These are phyloP conservation scores for Amphilophus citrinellus DNA, from an alignment of 2,113 vertebrate genomes.

Conservation along the genomic window DNA sequence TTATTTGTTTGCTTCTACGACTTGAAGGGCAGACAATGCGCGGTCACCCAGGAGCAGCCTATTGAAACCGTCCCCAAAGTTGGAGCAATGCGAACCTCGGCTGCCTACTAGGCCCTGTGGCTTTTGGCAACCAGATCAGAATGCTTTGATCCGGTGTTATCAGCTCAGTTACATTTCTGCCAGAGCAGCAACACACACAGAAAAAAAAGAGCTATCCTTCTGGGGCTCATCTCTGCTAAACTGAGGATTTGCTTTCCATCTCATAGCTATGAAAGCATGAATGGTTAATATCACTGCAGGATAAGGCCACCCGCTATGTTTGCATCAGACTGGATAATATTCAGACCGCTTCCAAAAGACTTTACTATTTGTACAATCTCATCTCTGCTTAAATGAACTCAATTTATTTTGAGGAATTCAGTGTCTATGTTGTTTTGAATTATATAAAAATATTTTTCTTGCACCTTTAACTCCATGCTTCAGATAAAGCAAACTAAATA, in stretches of 20 bases:
- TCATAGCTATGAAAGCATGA: slow-evolving; percentile 28
- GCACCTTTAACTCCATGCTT: not conserved
- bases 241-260: not conserved
- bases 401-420: slow-evolving; percentile 6
- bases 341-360: slow-evolving; percentile 32
- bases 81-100: slow-evolving; percentile 25
- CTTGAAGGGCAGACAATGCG: slow-evolving; percentile 77
- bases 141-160: slow-evolving; percentile 35
- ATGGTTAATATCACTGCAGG: slow-evolving; percentile 35
- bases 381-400: slow-evolving; percentile 29
- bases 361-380: slow-evolving; percentile 17
- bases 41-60: slow-evolving; percentile 57
- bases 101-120: not conserved
- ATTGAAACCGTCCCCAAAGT: slow-evolving; percentile 61
- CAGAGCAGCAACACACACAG: not conserved
- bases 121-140: slow-evolving; percentile 37
- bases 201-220: slow-evolving; percentile 29
- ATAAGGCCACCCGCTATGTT: slow-evolving; percentile 15
- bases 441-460: not conserved
- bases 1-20: slow-evolving; percentile 81
- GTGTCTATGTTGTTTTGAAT: not conserved
- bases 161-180: slow-evolving; percentile 3
- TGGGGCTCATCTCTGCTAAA: slow-evolving; percentile 18
- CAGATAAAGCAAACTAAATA: not conserved
- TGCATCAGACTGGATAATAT: slow-evolving; percentile 20